A percentile compares a stretch with the other conserved stretches of the same genome.
phyloP scores from a whole-genome alignment of 2,888 invertebrate genomes.

The Zaprionus lineosus region DNA sequence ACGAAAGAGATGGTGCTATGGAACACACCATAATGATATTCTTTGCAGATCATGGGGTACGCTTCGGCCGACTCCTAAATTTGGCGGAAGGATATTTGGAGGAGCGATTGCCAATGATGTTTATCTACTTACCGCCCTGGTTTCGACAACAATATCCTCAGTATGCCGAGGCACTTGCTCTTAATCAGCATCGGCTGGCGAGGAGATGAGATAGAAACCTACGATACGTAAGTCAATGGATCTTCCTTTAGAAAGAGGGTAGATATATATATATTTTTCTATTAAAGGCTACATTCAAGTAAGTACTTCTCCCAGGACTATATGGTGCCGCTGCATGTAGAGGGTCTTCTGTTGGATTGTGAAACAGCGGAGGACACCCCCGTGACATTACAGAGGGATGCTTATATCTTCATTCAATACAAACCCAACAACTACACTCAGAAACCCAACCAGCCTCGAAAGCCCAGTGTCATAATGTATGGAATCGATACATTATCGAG shows the following conservation, averaged over 20 bases:
- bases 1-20: constrained; percentile 84
- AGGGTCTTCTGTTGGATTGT: constrained; percentile 66
- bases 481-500: constrained; percentile 93
- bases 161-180: constrained; percentile 84
- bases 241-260: neutral
- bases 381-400: constrained; percentile 75
- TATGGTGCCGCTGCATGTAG: constrained; percentile 61
- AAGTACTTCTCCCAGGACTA: constrained; percentile 57
- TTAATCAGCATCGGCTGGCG: constrained; percentile 86
- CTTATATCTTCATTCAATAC: constrained; percentile 84
- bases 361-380: constrained; percentile 80
- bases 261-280: neutral
- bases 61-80: constrained; percentile 86
- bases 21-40: constrained; percentile 87
- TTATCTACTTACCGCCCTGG: constrained; percentile 86
- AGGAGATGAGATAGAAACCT: constrained; percentile 34
- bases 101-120: constrained; percentile 89
- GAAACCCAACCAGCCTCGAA: constrained; percentile 10
- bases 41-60: constrained; percentile 89
- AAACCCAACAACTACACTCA: neutral
- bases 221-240: constrained; percentile 38
- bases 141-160: constrained; percentile 84
- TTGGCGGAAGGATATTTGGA: constrained; percentile 88
- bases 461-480: constrained; percentile 87
- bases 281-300: constrained; percentile 54